Evolutionary conservation across 2,797 vertebrate genomes (phyloP).

Genomic region (Pteropus rufus): DNA sequence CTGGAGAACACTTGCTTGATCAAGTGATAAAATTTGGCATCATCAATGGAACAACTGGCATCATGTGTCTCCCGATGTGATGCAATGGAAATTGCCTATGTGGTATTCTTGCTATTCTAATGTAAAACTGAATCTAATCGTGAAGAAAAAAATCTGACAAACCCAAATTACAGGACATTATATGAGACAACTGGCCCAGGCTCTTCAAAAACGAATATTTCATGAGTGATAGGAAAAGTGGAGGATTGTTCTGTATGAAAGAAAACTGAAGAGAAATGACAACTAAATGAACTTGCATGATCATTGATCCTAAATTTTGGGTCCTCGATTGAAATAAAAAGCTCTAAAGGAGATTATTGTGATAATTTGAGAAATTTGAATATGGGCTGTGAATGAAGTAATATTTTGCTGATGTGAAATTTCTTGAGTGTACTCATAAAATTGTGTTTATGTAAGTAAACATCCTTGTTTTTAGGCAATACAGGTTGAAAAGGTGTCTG

Average conservation of each 20-base stretch:
- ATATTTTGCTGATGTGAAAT: not conserved
- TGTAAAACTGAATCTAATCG: not conserved
- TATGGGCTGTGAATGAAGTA: not conserved
- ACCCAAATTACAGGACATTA: not conserved
- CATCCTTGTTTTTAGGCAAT: not conserved
- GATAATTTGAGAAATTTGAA: not conserved
- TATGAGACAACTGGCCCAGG: not conserved
- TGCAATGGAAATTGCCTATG: not conserved
- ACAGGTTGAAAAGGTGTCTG: not conserved
- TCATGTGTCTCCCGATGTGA: not conserved
- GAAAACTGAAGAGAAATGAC: not conserved
- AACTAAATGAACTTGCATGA: not conserved
- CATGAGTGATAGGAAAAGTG: not conserved
- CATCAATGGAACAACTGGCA: not conserved
- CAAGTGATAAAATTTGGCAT: not conserved
- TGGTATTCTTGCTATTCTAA: not conserved
- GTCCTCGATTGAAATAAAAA: not conserved
- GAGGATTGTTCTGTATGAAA: not conserved
- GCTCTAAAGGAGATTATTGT: not conserved
- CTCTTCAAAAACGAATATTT: conserved; percentile 7
- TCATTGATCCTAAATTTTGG: not conserved
- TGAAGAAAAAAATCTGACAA: conserved; percentile 26
- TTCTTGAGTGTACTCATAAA: not conserved
- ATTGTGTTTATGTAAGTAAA: not conserved
- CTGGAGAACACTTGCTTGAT: not conserved